Conservation (phyloP, 2,113 vertebrate genomes). For the Tyrannus savana region DNA sequence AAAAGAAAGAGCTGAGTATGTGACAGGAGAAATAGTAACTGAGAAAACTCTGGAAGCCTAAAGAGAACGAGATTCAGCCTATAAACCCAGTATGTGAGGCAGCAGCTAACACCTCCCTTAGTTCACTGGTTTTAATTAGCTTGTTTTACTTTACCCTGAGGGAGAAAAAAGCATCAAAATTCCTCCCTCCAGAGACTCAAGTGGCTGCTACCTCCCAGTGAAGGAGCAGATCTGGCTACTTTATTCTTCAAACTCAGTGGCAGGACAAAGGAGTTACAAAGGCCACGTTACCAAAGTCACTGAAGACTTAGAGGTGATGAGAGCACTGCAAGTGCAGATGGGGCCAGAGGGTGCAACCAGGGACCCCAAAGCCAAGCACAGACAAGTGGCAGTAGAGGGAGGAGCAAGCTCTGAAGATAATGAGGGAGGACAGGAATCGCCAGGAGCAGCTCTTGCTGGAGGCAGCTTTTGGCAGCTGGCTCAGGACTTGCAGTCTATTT, state of each 20-base stretch:
- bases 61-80: constrained; percentile 45
- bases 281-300: background rate
- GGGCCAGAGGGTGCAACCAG: background rate
- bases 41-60: constrained; percentile 56
- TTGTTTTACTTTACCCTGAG: background rate
- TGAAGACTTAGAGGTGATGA: background rate
- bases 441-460: background rate
- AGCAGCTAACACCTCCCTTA: background rate
- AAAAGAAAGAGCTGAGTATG: constrained; percentile 50
- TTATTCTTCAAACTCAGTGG: background rate
- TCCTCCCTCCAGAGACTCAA: background rate
- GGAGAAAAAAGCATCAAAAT: background rate
- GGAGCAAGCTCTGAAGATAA: background rate
- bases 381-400: background rate
- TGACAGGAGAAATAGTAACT: constrained; percentile 63
- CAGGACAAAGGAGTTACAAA: background rate
- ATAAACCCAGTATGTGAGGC: constrained; percentile 46
- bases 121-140: constrained; percentile 29
- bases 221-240: background rate
- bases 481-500: background rate
- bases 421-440: background rate
- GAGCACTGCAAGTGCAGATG: background rate
- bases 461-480: background rate
- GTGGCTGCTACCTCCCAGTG: background rate
- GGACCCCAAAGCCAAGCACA: background rate